A percentile compares a stretch with the other conserved stretches of the same genome.
phyloP scores from a whole-genome alignment of 2,797 vertebrate species.

The Catamblyrhynchus diadema region DNA sequence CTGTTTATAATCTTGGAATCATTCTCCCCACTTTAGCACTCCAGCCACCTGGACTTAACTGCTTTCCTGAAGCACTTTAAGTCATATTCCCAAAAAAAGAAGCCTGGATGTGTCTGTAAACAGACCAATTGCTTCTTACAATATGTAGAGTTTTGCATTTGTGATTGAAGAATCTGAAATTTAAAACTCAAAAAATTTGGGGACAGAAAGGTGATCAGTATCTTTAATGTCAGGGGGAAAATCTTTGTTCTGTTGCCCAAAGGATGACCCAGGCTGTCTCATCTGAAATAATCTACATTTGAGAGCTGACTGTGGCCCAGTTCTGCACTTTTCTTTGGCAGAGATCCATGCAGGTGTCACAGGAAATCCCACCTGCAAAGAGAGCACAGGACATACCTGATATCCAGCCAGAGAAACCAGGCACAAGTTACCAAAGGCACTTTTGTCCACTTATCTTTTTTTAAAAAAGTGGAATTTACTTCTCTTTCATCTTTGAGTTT shows the following conservation, averaged over 20 bases:
- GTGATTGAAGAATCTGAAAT: background rate
- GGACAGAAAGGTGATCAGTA: background rate
- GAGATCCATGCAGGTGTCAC: background rate
- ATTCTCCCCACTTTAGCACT: background rate
- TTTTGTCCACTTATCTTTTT: background rate
- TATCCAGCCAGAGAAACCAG: background rate
- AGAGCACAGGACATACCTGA: background rate
- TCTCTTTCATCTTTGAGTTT: background rate
- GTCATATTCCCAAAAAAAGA: background rate
- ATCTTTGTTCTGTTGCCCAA: background rate
- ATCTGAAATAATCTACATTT: background rate
- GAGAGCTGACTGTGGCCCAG: background rate
- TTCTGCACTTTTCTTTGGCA: background rate
- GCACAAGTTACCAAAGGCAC: background rate
- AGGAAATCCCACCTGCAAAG: background rate
- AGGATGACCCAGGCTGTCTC: background rate
- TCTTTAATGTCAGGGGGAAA: background rate
- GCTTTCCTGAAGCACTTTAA: background rate
- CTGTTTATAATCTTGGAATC: background rate
- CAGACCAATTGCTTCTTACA: background rate
- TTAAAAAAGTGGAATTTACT: background rate
- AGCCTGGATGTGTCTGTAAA: background rate
- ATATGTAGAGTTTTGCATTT: background rate
- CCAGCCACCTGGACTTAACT: background rate
- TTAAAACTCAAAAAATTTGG: background rate